These are phyloP conservation scores for Opisthocomus hoazin DNA, from an alignment of 2,113 vertebrate genomes.

Conservation along the genomic window DNA sequence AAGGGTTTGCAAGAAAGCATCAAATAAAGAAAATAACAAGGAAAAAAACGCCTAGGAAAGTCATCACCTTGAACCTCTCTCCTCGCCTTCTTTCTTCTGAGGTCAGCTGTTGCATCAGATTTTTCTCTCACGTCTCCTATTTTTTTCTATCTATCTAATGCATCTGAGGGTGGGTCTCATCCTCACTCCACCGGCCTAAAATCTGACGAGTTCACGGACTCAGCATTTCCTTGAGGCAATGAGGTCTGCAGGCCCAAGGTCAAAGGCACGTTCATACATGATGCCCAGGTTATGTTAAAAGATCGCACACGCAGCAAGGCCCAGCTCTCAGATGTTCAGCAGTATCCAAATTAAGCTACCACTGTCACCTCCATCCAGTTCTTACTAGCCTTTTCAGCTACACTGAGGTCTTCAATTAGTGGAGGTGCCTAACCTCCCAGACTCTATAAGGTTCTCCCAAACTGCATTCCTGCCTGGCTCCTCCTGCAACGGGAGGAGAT, in stretches of 20 bases:
- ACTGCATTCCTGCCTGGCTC: neutral
- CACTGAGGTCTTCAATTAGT: neutral
- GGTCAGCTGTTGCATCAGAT: conserved; percentile 15
- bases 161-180: conserved; percentile 23
- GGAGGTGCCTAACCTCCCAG: neutral
- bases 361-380: neutral
- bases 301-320: neutral
- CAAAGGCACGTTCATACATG: neutral
- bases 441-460: neutral
- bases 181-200: neutral
- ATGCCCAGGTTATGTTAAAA: neutral
- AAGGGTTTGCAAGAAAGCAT: neutral
- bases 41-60: neutral
- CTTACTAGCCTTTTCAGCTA: neutral
- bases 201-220: neutral
- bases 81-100: neutral
- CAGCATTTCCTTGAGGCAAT: neutral
- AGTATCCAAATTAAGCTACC: neutral
- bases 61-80: neutral
- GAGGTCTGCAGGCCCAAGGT: neutral
- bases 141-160: neutral
- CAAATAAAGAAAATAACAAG: neutral
- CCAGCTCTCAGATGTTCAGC: neutral
- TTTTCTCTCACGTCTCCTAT: neutral
- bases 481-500: neutral